Evolutionary conservation across 2,888 invertebrate genomes (phyloP), one percentile per base, ranked within the genome.

Genomic region (Ophion ventricosus): DNA sequence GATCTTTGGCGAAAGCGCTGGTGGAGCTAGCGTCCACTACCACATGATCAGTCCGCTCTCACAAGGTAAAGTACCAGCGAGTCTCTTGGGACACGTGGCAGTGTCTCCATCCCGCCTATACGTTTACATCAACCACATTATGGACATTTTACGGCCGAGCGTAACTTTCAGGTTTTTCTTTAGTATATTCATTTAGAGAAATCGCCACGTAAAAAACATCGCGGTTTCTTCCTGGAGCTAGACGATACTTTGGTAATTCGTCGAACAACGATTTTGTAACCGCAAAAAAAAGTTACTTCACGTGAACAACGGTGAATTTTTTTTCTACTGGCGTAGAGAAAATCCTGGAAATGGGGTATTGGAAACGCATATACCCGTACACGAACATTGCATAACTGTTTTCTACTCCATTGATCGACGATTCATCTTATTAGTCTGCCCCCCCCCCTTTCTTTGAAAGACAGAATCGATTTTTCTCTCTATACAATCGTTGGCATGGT

Each of bases 1-100:
- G 0, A 93, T 96, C 74, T 96, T 96, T 86, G 96, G 96, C 0
- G 96, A 96, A 88, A 96, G 96, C 88, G 96, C 96, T 0, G 96
- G 96, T 3, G 96, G 96, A 0, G 95, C 95, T 0, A 96, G 96
- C 87, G 95, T 95, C 0, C 95, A 96, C 59, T 96, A 95, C 84
- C 96, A 96, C 85, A 96, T 96, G 96, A 92, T 96, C 61, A 96
- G 96, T n/a, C 93, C 94, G 56, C 93, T 94, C 49, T 95, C 95
- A 40, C 92, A 90, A 88, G 95, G 95, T 95, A 92, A 86, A 78
- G 56, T 63, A 43, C 57, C 2, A 69, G 5, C 26, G 17, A 7
- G 17, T 57, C 20, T 57, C 57, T 57, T 10, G 8, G 43, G 1
- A 26, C 7, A 14, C 2, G 10, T n/a, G 35, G 17, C 67, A 25